phyloP scores from a whole-genome alignment of 2,888 invertebrate genomes.

The Mythimna loreyi region DNA sequence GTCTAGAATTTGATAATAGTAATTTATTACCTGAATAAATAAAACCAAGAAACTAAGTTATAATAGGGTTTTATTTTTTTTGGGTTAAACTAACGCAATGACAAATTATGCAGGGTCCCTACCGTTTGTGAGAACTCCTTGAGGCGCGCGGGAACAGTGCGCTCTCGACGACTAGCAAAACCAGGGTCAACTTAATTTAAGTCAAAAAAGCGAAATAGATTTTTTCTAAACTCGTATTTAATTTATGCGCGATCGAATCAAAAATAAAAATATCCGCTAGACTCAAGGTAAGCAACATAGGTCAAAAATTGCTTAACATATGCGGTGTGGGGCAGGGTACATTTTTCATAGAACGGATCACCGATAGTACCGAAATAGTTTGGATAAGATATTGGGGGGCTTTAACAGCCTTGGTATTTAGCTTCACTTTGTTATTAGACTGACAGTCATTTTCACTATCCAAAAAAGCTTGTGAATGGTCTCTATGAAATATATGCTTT shows the following conservation, averaged over 20 bases:
- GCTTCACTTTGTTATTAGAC: too few relatives aligned
- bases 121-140: too few relatives aligned
- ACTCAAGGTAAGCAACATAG: neutral
- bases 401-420: too few relatives aligned
- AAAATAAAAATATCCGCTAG: neutral
- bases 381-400: neutral
- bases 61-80: too few relatives aligned
- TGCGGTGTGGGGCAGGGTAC: neutral
- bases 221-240: neutral
- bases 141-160: too few relatives aligned
- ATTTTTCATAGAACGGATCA: neutral
- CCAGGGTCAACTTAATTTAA: neutral
- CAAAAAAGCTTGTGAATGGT: too few relatives aligned
- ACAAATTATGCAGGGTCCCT: too few relatives aligned
- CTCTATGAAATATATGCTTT: too few relatives aligned
- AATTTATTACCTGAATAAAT: neutral
- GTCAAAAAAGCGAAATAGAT: neutral
- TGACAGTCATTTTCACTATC: too few relatives aligned
- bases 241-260: neutral
- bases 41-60: neutral
- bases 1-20: neutral
- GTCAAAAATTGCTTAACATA: neutral
- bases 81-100: too few relatives aligned
- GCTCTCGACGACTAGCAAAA: too few relatives aligned
- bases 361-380: neutral